Evolutionary conservation across 2,113 vertebrate species (phyloP), one percentile per base, ranked within the genome.

Genomic region (Microcebus tavaratra): DNA sequence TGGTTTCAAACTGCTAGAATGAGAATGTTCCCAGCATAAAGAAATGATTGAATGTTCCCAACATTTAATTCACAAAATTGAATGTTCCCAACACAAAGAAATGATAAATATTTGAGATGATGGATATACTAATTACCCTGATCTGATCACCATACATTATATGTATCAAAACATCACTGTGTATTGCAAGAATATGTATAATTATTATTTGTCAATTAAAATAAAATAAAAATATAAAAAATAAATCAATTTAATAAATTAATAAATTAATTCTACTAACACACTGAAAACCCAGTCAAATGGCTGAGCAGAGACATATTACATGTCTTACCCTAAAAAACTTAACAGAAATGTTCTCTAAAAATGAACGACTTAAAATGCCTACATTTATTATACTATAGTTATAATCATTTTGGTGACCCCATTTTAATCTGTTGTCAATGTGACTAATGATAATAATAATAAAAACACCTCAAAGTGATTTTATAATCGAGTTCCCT

Each of bases 351-450:
- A 20, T 36, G 2, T 93, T 96, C 53, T 93, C 34, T 91, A 85
- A 91, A 92, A 83, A 17, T 13, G n/a, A 45, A n/a, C 34, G 34
- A 73, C 57, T 95, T 76, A 14, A 86, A 97, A 85, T 70, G 39
- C 6, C n/a, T 31, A 1, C 67, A 17, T 42, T 85, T 95, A 72
- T 15, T 3, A 50, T 84, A 21, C 50, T 78, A 8, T 34, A 18
- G 36, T 72, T 76, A 80, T 1, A 53, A 55, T 97, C 57, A 76
- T 95, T 97, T 97, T 85, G 97, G 89, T 88, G 88, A 73, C 75
- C 95, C 76, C 45, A 85, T 85, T 95, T 97, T 61, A 93, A 95
- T 96, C 84, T 96, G 85, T 96, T 97, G 83, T 88, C 81, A 97
- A 75, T 95, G 85, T 73, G 75, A 25, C 42, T 59, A 53, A 42